Conservation (phyloP, 2,888 invertebrate species). For the Melinaea menophilus region DNA sequence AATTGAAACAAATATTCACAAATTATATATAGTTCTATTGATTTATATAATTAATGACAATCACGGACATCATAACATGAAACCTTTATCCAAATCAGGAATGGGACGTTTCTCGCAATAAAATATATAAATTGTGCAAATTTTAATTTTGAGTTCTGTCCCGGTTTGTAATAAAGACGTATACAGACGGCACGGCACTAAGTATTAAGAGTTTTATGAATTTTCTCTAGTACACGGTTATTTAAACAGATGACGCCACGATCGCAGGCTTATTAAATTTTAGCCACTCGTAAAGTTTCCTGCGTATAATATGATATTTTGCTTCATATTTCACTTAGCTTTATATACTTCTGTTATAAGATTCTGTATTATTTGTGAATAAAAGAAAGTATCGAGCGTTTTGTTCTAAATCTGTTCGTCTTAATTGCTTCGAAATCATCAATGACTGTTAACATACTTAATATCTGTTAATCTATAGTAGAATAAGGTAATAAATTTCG, state of each 20-base stretch:
- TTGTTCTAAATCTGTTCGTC: too few species aligned
- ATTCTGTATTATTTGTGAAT: too few species aligned
- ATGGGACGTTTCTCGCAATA: constrained; percentile 26
- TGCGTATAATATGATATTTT: constrained; percentile 30
- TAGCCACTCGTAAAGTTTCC: constrained; percentile 34
- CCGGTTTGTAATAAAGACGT: constrained; percentile 40
- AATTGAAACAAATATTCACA: too few species aligned
- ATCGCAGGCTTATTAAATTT: constrained; percentile 39
- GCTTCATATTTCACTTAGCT: constrained; percentile 22
- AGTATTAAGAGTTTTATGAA: constrained; percentile 44
- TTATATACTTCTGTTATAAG: constrained; percentile 14
- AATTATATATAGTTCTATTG: too few species aligned
- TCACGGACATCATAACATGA: constrained; percentile 5
- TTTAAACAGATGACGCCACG: constrained; percentile 37
- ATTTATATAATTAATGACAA: too few species aligned
- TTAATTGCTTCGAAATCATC: too few species aligned
- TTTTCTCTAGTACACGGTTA: constrained; percentile 38
- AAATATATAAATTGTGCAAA: constrained; percentile 37
- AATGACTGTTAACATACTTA: too few species aligned
- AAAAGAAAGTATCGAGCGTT: too few species aligned
- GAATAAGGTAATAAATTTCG: too few species aligned
- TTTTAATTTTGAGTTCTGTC: constrained; percentile 44
- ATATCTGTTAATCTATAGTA: too few species aligned
- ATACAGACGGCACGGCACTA: constrained; percentile 37
- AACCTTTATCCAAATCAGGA: constrained; percentile 16